A percentile compares a stretch with the other conserved stretches of the same genome.
Evolutionary conservation across 2,113 vertebrate species (phyloP).

Genomic region (Meleagris gallopavo): DNA sequence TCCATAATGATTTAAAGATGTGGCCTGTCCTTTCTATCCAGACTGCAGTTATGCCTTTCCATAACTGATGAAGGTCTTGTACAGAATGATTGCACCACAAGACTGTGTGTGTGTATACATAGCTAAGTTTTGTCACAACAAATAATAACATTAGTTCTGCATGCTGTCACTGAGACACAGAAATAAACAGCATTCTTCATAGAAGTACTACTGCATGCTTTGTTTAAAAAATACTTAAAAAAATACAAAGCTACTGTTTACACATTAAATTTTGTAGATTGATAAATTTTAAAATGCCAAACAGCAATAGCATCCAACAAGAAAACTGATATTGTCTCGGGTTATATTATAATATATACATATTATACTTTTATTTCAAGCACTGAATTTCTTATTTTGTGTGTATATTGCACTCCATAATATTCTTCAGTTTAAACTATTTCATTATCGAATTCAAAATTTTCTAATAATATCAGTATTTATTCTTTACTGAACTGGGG

Average conservation of each 20-base stretch:
- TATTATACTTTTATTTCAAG: neutral
- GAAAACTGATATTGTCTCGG: neutral
- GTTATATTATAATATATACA: neutral
- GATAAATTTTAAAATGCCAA: neutral
- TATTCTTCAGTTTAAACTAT: neutral
- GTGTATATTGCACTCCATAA: neutral
- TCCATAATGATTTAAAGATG: conserved; percentile 13
- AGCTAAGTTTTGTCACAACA: neutral
- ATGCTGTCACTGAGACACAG: neutral
- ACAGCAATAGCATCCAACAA: neutral
- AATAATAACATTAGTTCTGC: neutral
- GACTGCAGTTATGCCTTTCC: neutral
- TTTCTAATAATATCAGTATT: neutral
- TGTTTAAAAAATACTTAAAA: neutral
- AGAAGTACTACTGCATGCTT: neutral
- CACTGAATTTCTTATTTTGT: neutral
- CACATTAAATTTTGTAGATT: neutral
- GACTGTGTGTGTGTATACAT: neutral
- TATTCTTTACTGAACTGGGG: neutral
- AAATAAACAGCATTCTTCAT: neutral
- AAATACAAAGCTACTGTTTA: neutral
- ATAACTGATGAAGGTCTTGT: neutral
- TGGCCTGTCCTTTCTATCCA: neutral
- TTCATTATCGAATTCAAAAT: neutral
- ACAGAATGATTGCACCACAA: neutral